A percentile compares a stretch with the other conserved stretches of the same genome.
phyloP scores from a whole-genome alignment of 2,113 vertebrate genomes.

The Eurystomus gularis region DNA sequence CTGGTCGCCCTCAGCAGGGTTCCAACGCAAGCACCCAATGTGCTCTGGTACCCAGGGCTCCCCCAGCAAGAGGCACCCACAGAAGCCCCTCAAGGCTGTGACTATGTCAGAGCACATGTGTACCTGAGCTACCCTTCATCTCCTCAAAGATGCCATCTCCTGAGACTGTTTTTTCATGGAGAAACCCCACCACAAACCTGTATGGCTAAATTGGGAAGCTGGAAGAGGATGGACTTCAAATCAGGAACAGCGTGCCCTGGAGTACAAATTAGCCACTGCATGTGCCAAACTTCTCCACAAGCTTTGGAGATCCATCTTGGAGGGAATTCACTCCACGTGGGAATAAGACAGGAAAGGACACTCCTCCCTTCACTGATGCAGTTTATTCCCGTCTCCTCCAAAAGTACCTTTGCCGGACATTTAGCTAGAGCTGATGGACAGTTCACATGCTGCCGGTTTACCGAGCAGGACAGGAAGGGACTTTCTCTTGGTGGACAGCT shows the following conservation, averaged over 20 bases:
- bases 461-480: background rate
- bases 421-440: background rate
- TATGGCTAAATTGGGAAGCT: background rate
- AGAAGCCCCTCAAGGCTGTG: background rate
- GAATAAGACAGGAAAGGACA: background rate
- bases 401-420: background rate
- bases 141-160: background rate
- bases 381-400: background rate
- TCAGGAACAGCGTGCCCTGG: background rate
- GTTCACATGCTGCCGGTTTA: background rate
- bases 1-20: background rate
- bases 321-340: background rate
- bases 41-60: background rate
- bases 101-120: background rate
- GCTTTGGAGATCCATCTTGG: background rate
- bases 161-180: background rate
- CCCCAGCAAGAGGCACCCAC: background rate
- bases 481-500: background rate
- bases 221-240: background rate
- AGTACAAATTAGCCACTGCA: background rate
- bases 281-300: background rate
- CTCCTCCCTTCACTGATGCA: background rate
- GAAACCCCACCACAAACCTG: background rate
- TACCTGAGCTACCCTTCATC: background rate
- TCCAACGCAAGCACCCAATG: accelerated